Evolutionary conservation across 2,888 invertebrate genomes (phyloP).

Genomic region (Aphidoletes aphidimyza): DNA sequence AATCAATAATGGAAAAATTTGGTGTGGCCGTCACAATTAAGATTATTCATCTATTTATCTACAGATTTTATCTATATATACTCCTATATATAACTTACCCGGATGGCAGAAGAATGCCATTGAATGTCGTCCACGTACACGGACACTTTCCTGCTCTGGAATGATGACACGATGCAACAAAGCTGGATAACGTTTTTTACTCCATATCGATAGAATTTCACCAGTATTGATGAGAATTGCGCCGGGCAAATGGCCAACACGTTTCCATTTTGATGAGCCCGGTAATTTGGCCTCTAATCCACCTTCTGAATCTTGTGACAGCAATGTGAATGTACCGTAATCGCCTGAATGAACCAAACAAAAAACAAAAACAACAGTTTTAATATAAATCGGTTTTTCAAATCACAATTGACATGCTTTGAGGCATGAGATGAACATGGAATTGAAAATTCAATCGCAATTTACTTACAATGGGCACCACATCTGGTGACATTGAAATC

Average conservation of each 20-base stretch:
- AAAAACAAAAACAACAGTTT: not conserved
- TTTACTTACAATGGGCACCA: slow-evolving; percentile 73
- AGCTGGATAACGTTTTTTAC: slow-evolving; percentile 75
- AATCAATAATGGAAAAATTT: slow-evolving; percentile 63
- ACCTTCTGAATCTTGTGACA: slow-evolving; percentile 80
- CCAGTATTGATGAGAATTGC: slow-evolving; percentile 81
- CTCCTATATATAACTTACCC: slow-evolving; percentile 64
- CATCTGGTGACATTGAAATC: slow-evolving; percentile 68
- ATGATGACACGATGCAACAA: slow-evolving; percentile 80
- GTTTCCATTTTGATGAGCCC: slow-evolving; percentile 76
- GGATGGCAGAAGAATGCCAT: slow-evolving; percentile 83
- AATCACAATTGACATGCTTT: not conserved
- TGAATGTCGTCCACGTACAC: slow-evolving; percentile 76
- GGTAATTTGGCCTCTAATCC: slow-evolving; percentile 75
- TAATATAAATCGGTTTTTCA: not conserved
- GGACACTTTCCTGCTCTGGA: slow-evolving; percentile 72
- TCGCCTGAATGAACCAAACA: slow-evolving; percentile 64
- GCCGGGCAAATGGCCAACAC: slow-evolving; percentile 79
- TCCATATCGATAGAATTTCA: slow-evolving; percentile 80
- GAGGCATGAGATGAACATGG: not conserved
- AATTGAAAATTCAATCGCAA: slow-evolving; percentile 62
- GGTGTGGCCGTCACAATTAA: not conserved
- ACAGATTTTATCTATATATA: too few species aligned
- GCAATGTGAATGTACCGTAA: slow-evolving; percentile 79
- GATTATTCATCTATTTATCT: not conserved